Evolutionary conservation across 2,113 vertebrate genomes (phyloP).

Genomic region (Nyctibius bracteatus): DNA sequence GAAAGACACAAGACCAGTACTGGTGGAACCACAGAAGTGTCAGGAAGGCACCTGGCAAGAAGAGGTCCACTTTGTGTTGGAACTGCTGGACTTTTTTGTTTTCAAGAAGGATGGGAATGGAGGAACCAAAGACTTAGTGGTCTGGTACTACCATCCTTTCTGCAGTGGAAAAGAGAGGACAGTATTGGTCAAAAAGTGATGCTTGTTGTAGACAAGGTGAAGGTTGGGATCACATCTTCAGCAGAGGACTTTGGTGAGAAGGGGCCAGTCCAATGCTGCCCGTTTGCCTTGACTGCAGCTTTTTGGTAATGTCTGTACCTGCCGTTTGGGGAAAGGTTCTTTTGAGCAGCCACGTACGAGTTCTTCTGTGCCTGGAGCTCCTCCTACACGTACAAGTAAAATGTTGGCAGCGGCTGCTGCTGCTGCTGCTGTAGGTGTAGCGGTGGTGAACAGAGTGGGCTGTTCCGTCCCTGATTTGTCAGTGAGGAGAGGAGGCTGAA

Average conservation of each 20-base stretch:
- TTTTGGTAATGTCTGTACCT: background rate
- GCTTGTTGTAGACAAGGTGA: background rate
- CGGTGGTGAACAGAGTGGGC: background rate
- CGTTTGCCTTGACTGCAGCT: background rate
- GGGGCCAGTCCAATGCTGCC: background rate
- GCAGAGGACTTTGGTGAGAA: background rate
- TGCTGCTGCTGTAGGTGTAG: background rate
- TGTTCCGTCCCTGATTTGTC: background rate
- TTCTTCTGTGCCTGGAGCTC: background rate
- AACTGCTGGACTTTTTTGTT: background rate
- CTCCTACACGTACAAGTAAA: fast-evolving
- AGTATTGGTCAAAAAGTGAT: background rate
- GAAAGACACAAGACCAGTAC: background rate
- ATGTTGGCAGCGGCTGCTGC: background rate
- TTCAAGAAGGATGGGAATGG: background rate
- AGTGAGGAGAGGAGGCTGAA: background rate
- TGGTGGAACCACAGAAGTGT: background rate
- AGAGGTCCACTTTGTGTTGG: background rate
- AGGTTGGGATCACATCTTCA: background rate
- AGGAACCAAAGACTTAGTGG: background rate
- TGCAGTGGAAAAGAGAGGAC: background rate
- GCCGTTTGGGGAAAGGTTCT: fast-evolving
- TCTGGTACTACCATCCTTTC: background rate
- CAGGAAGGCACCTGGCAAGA: background rate
- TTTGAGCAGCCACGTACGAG: fast-evolving